A percentile compares a stretch with the other conserved stretches of the same genome.
These are phyloP conservation scores for Cepaea nemoralis DNA, from an alignment of 1,140 invertebrate species.

Conservation along the genomic window DNA sequence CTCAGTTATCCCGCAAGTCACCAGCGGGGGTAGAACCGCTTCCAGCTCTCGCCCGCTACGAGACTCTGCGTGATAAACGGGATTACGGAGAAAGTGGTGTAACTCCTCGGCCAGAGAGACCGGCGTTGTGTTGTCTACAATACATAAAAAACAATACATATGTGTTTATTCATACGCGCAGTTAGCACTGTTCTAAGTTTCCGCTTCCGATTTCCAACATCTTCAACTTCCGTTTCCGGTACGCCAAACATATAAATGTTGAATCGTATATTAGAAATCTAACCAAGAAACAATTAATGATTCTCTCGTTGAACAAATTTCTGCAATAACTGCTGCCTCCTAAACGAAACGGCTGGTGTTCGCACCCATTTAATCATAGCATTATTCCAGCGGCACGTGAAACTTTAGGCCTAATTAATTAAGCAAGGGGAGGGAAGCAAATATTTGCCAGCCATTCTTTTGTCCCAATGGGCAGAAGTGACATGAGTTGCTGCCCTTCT, in stretches of 20 bases:
- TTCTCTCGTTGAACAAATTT: background rate
- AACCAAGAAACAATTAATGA: background rate
- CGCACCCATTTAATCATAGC: constrained; percentile 34
- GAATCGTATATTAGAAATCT: background rate
- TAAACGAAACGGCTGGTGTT: constrained; percentile 26
- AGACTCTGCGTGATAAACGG: no score
- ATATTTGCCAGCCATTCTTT: constrained; percentile 41
- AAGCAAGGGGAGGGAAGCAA: constrained; percentile 43
- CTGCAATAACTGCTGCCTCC: background rate
- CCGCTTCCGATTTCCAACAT: no score
- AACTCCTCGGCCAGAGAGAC: no score
- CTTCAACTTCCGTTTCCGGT: background rate
- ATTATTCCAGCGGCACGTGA: constrained; percentile 36
- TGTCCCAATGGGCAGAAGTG: constrained; percentile 26
- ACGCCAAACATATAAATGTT: background rate
- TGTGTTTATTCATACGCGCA: no score
- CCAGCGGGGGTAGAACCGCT: no score
- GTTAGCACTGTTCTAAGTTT: no score
- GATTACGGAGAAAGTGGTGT: no score
- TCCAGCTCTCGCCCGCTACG: no score
- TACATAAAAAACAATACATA: no score
- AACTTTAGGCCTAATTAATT: constrained; percentile 40
- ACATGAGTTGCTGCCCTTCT: constrained; percentile 37
- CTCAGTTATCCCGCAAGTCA: no score
- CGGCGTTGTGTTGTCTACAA: no score